phyloP scores from a whole-genome alignment of 2,113 vertebrate species.

The Jaculus jaculus region DNA sequence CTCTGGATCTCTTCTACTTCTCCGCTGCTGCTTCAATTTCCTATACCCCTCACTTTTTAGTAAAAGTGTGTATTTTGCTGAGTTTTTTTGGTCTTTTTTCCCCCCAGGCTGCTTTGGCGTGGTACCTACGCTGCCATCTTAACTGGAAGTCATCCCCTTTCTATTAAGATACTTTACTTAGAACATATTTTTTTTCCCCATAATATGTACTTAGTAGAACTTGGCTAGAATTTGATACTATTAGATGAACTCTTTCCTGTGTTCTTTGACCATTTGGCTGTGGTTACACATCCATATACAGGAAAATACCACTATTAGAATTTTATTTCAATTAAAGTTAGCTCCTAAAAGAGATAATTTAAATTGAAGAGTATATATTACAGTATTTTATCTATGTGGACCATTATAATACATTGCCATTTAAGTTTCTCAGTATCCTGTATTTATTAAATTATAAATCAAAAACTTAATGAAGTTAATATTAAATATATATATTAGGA shows the following conservation, averaged over 20 bases:
- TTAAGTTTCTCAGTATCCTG: slow-evolving; percentile 29
- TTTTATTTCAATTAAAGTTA: slow-evolving; percentile 38
- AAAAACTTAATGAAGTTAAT: slow-evolving; percentile 54
- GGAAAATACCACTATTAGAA: slow-evolving; percentile 24
- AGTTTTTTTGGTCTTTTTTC: too few relatives aligned
- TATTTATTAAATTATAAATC: slow-evolving; percentile 58
- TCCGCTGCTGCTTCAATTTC: too few relatives aligned
- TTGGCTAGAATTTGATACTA: slow-evolving; percentile 14
- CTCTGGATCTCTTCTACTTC: too few relatives aligned
- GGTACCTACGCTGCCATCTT: too few relatives aligned
- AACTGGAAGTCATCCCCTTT: too few relatives aligned
- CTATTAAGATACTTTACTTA: slow-evolving; percentile 20
- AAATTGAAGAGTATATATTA: slow-evolving; percentile 45
- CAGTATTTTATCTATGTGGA: neutral
- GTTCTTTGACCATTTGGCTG: slow-evolving; percentile 7
- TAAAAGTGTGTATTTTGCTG: too few relatives aligned
- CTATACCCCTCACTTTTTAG: too few relatives aligned
- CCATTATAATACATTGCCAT: neutral
- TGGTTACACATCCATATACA: neutral
- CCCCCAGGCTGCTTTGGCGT: too few relatives aligned
- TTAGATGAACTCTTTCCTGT: slow-evolving; percentile 18
- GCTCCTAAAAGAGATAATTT: slow-evolving; percentile 11
- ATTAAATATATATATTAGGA: slow-evolving; percentile 70
- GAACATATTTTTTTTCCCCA: slow-evolving; percentile 11
- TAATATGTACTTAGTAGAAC: neutral